These are phyloP conservation scores for Eilema griseolum DNA, from an alignment of 2,888 invertebrate species.

Conservation along the genomic window DNA sequence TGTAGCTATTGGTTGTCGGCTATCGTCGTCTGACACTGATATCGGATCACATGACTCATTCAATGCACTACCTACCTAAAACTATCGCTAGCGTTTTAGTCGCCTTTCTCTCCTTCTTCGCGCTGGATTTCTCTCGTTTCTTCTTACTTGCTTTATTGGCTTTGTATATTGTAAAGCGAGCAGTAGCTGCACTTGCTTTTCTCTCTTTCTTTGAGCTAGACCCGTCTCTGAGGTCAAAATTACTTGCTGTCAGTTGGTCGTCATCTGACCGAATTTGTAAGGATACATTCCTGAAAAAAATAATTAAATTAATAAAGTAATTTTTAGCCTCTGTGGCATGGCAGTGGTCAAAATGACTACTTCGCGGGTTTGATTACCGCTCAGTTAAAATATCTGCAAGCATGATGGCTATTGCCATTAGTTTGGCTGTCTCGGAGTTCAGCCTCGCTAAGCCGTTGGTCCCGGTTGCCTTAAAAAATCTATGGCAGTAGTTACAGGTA, in stretches of 20 bases:
- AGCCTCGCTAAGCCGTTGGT: too few species aligned
- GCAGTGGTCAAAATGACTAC: too few species aligned
- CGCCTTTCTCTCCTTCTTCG: slow-evolving; percentile 98
- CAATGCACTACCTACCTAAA: slow-evolving; percentile 90
- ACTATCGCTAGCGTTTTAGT: slow-evolving; percentile 99
- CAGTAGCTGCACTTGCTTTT: slow-evolving; percentile 89
- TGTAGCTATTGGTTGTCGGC: too few species aligned
- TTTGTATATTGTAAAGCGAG: slow-evolving; percentile 96
- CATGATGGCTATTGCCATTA: too few species aligned
- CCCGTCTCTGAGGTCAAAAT: slow-evolving; percentile 77
- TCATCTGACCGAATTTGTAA: slow-evolving; percentile 80
- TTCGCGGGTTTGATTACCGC: too few species aligned
- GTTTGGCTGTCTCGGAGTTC: too few species aligned
- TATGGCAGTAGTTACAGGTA: too few species aligned
- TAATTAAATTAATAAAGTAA: background rate
- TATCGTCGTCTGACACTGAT: too few species aligned
- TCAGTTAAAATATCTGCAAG: too few species aligned
- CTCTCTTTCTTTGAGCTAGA: slow-evolving; percentile 90
- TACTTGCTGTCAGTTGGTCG: slow-evolving; percentile 72
- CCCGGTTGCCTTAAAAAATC: too few species aligned
- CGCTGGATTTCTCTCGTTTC: slow-evolving; percentile 97
- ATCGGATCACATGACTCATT: too few species aligned
- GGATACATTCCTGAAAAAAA: slow-evolving; percentile 86
- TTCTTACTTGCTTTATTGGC: slow-evolving; percentile 98
- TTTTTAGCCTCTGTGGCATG: too few species aligned